These are phyloP conservation scores for Aurelia aurita complex sp. Pacific DNA, from an alignment of 30 jellyfish, hydroid and myxozoan genomes.

Conservation along the genomic window DNA sequence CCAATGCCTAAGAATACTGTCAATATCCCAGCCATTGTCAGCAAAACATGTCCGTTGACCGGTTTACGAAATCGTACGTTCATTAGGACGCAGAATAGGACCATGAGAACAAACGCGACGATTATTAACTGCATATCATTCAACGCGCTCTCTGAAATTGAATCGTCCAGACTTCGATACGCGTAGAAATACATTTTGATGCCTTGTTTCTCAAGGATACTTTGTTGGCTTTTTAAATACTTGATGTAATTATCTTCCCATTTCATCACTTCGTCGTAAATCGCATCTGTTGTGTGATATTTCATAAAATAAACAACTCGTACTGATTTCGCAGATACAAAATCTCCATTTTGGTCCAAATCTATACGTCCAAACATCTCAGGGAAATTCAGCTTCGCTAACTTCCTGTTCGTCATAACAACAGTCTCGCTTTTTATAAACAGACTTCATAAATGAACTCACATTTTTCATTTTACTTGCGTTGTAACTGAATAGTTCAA, in stretches of 20 bases:
- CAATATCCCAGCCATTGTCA: slow-evolving; percentile 79
- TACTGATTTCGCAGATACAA: slow-evolving; percentile 74
- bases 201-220: slow-evolving; percentile 25
- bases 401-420: slow-evolving; percentile 64
- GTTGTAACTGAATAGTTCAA: slow-evolving; percentile 55
- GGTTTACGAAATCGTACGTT: slow-evolving; percentile 59
- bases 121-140: slow-evolving; percentile 72
- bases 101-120: slow-evolving; percentile 77
- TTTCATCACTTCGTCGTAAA: slow-evolving; percentile 29
- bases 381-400: slow-evolving; percentile 66
- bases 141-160: slow-evolving; percentile 82
- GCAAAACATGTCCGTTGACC: slow-evolving; percentile 76
- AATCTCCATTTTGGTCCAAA: slow-evolving; percentile 24
- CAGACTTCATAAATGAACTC: slow-evolving; percentile 30
- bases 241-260: slow-evolving; percentile 76
- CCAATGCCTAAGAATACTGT: slow-evolving; percentile 89
- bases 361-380: slow-evolving; percentile 60
- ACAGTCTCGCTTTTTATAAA: slow-evolving; percentile 19
- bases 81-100: slow-evolving; percentile 76
- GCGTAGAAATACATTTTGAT: slow-evolving; percentile 65
- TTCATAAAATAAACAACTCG: slow-evolving; percentile 71
- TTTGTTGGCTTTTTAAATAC: slow-evolving; percentile 23
- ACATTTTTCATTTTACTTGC: slow-evolving; percentile 40
- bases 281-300: slow-evolving; percentile 59
- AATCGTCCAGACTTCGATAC: slow-evolving; percentile 81